Percentiles rank a stretch among this genome's conserved stretches.
Conservation (phyloP, 2,888 invertebrate species). For the Strigamia transsilvanica region DNA sequence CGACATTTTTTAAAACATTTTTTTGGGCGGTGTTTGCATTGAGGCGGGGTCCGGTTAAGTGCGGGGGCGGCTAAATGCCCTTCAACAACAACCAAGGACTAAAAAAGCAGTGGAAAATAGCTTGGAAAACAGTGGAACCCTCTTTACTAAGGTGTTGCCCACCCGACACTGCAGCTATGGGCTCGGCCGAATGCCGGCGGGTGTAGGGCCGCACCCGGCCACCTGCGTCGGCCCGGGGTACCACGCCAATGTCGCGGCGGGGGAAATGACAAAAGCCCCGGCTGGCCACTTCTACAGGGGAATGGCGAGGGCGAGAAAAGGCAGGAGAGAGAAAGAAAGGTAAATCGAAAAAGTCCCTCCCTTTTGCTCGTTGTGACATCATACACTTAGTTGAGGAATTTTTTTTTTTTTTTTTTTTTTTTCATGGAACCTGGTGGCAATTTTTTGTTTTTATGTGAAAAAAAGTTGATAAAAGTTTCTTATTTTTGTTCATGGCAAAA, state of each 20-base stretch:
- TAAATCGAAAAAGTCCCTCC: neutral
- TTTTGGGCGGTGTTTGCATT: neutral
- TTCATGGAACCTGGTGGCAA: neutral
- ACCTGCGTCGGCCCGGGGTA: slow-evolving; percentile 48
- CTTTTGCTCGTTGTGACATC: neutral
- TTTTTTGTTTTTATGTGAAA: slow-evolving; percentile 19
- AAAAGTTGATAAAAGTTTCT: neutral
- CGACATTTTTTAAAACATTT: neutral
- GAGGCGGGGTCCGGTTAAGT: slow-evolving; percentile 4
- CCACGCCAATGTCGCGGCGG: slow-evolving; percentile 49
- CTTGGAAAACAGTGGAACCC: slow-evolving; percentile 29
- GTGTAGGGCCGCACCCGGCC: slow-evolving; percentile 45
- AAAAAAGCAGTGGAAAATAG: neutral
- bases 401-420: neutral
- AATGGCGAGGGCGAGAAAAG: slow-evolving; percentile 35
- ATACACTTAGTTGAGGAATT: neutral
- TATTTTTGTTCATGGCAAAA: slow-evolving; percentile 25
- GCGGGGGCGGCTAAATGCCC: slow-evolving; percentile 40
- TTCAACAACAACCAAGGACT: slow-evolving; percentile 36
- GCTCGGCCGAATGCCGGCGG: slow-evolving; percentile 48
- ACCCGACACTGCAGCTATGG: slow-evolving; percentile 44
- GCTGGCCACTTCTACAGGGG: slow-evolving; percentile 43
- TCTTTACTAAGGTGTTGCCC: slow-evolving; percentile 31
- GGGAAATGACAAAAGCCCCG: slow-evolving; percentile 38
- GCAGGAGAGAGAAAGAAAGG: slow-evolving; percentile 2